A percentile compares a stretch with the other conserved stretches of the same genome.
phyloP scores from a whole-genome alignment of 2,888 invertebrate species.

The Lasioglossum lativentre region DNA sequence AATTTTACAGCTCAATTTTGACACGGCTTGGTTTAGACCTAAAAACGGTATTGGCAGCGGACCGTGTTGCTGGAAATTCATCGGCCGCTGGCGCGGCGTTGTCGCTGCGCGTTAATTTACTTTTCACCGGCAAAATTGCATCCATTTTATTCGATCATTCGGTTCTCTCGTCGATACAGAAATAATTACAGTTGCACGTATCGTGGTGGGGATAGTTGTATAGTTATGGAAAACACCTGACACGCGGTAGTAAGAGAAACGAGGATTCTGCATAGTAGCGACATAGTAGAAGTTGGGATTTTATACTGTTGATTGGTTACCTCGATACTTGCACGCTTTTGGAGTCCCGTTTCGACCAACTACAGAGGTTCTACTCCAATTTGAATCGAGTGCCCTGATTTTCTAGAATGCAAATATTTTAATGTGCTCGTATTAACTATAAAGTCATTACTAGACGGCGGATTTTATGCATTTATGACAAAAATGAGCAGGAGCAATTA shows the following conservation, averaged over 20 bases:
- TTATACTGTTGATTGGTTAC: neutral
- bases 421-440: neutral
- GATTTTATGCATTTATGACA: too few species aligned
- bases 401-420: neutral
- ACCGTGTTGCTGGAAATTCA: constrained; percentile 8
- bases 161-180: neutral
- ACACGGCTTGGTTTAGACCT: constrained; percentile 36
- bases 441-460: neutral
- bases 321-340: neutral
- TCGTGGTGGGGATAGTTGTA: neutral
- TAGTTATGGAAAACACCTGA: neutral
- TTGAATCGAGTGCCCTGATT: neutral
- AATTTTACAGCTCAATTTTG: constrained; percentile 44
- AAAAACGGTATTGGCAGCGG: constrained; percentile 13
- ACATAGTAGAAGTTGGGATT: neutral
- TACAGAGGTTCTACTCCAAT: neutral
- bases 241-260: neutral
- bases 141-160: neutral
- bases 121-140: neutral
- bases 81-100: neutral
- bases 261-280: neutral
- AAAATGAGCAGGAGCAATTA: too few species aligned
- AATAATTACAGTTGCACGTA: neutral
- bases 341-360: neutral
- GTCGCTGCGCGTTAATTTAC: neutral